Evolutionary conservation across 2,888 invertebrate genomes (phyloP).

Genomic region (Bedellia somnulentella): DNA sequence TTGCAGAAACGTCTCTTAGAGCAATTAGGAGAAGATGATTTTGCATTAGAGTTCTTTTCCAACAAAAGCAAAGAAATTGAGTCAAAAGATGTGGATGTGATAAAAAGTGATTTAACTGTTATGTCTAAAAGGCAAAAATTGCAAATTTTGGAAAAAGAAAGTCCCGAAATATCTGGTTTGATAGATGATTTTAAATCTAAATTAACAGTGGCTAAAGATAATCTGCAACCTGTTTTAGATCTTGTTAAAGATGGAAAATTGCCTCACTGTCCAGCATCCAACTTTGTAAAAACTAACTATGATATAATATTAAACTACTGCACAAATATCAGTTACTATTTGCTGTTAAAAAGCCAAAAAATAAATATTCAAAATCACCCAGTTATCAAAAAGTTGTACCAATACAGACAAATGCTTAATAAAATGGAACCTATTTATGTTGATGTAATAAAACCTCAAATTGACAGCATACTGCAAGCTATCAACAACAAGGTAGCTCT

Average conservation of each 20-base stretch:
- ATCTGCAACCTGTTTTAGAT: constrained; percentile 68
- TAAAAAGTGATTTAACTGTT: constrained; percentile 76
- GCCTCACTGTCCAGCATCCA: constrained; percentile 66
- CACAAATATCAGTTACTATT: constrained; percentile 82
- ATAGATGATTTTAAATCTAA: constrained; percentile 78
- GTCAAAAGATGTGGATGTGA: constrained; percentile 50
- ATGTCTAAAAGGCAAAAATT: constrained; percentile 76
- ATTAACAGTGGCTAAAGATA: constrained; percentile 65
- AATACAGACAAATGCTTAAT: constrained; percentile 74
- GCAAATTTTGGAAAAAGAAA: constrained; percentile 78
- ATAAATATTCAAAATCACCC: constrained; percentile 80
- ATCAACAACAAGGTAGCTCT: constrained; percentile 42
- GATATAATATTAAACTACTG: constrained; percentile 78
- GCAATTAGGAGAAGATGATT: constrained; percentile 79
- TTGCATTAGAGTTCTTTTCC: constrained; percentile 62
- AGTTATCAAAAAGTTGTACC: constrained; percentile 81
- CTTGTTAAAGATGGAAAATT: constrained; percentile 64
- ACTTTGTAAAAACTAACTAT: constrained; percentile 72
- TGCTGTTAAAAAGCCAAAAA: constrained; percentile 79
- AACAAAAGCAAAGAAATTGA: constrained; percentile 34
- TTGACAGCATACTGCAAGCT: constrained; percentile 64
- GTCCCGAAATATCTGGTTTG: constrained; percentile 82
- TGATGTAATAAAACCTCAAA: constrained; percentile 67
- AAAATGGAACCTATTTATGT: constrained; percentile 73
- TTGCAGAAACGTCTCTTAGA: constrained; percentile 77